A percentile compares a stretch with the other conserved stretches of the same genome.
These are phyloP conservation scores for Epinotia brunnichana DNA, from an alignment of 2,888 invertebrate genomes.

Conservation along the genomic window DNA sequence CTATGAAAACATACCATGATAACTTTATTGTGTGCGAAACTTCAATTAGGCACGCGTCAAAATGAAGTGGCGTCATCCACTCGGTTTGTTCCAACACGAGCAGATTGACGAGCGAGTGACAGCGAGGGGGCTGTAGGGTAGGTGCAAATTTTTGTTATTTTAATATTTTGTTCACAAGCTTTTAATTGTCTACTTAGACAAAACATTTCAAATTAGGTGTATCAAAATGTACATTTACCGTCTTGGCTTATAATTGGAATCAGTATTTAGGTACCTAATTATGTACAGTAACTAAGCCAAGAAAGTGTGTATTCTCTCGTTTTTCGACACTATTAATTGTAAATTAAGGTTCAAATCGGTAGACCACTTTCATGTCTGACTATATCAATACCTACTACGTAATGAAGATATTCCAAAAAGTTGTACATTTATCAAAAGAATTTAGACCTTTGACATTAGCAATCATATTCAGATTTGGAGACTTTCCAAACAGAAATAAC, in stretches of 20 bases:
- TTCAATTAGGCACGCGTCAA: constrained; percentile 26
- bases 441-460: not conserved
- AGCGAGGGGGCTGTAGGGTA: constrained; percentile 3
- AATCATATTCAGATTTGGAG: not conserved
- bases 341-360: too few species aligned
- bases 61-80: constrained; percentile 27
- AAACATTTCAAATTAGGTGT: too few species aligned
- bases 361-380: too few species aligned
- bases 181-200: not conserved
- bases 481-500: not conserved
- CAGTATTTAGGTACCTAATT: too few species aligned
- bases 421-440: not conserved
- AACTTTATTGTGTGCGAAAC: constrained; percentile 1
- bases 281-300: too few species aligned
- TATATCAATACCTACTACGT: too few species aligned
- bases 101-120: constrained; percentile 31
- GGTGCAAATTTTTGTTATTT: constrained; percentile 11
- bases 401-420: too few species aligned
- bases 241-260: too few species aligned
- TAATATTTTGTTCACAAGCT: not conserved
- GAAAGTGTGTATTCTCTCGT: too few species aligned
- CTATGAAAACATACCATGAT: not conserved
- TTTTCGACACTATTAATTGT: too few species aligned
- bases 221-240: too few species aligned
- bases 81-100: constrained; percentile 16